Base-by-base conservation (phyloP, 2,113 vertebrate species). In the Pelodiscus sinensis region DNA sequence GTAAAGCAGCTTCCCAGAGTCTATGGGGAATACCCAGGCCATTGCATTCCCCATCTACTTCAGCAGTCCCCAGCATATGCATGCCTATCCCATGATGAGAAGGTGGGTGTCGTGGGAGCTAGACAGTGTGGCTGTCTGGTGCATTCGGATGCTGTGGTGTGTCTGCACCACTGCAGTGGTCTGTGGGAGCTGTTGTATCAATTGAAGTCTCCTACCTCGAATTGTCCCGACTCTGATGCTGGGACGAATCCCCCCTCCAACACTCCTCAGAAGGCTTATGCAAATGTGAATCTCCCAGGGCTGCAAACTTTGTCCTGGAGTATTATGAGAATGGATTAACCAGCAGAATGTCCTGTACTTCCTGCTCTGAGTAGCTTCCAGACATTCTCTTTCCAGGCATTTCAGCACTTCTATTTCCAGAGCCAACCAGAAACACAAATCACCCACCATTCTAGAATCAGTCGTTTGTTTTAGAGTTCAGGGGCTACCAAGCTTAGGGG, bases 371-470 rank as follows among this genome's bases (percentile, higher is more conserved):
- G 38, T 0, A 68, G 31, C 14, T 86, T 60, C 2, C 84, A 51
- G 5, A 85, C 24, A 82, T 51, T 71, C 81, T 35, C n/a, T 84
- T 65, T 31, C 60, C 18, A 68, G 57, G 81, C 19, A 35, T 16
- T 51, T 78, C 44, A 56, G 27, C 7, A 6, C 21, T 88, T 89
- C 58, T 71, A n/a, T 81, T 93, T 91, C 18, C 78, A 87, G 35
- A 90, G 55, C 35, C 58, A 84, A 16, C 0, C 81, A 78, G 58
- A 56, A 94, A 91, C 25, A 62, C 15, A 90, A 91, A 87, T 68
- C 65, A 11, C 0, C 0, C 9, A 84, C n/a, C 0, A 0, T 38
- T 25, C 21, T 81, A 78, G 56, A 60, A 52, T 10, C 14, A 50
- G 12, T 44, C 25, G 21, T 31, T 55, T 58, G 85, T 80, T 0